Base-by-base conservation (phyloP, 2,888 invertebrate genomes). In the Argyresthia goedartella region DNA sequence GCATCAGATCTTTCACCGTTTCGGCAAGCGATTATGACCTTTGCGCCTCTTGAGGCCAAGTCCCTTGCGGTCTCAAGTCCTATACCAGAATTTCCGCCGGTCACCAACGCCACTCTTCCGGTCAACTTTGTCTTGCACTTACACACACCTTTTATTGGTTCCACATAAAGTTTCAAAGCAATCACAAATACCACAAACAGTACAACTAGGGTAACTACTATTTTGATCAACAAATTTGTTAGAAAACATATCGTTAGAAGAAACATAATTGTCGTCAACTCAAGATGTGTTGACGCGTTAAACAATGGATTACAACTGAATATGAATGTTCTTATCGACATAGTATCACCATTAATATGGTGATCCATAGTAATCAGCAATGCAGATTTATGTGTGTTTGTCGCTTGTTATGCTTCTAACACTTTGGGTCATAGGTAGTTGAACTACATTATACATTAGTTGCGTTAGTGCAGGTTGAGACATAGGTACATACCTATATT, bases 61-160 rank as follows among this genome's bases (percentile, higher is more conserved):
- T 91, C 92, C 54, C 81, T 78, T 0, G 90, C 93, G 0, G 93
- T 92, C 76, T 93, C 93, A 66, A 91, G 90, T 1, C 96, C 95
- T 54, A 96, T 93, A 2, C 96, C 95, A 1, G 92, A 90, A 71
- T 94, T 95, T 0, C 93, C 91, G 8, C 95, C 96, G 0, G 95
- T 95, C 8, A 96, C 82, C 42, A 96, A 87, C 0, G 88, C 88
- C 45, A 91, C 81, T 87, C 93, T 92, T 43, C 88, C 90, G 1
- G 72, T 55, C 2, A 85, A 56, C 36, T 67, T 65, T 0, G 59
- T 66, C 39, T 66, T 66, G 45, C 79, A 79, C 50, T 58, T 71
- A 57, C 81, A 82, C 13, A 65, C 65, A 16, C 69, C 66, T 54
- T 69, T 66, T 11, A 63, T 51, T 0, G 66, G 63, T 52, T 66